Conservation (phyloP, 1,140 invertebrate genomes). For the Drosophila paulistorum region DNA sequence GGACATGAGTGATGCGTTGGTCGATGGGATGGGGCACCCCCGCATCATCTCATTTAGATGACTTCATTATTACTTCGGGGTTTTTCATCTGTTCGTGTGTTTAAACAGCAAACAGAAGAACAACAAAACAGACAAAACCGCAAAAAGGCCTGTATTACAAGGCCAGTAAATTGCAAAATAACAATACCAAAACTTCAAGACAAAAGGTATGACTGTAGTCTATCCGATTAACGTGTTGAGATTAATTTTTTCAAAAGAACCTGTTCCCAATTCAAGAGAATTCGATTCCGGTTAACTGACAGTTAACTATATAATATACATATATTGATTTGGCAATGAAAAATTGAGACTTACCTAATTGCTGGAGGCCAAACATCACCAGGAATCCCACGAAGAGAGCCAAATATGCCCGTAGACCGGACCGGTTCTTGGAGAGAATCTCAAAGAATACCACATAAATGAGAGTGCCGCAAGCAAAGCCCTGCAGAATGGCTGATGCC, state of each 20-base stretch:
- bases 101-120: conserved; percentile 27
- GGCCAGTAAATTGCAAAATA: conserved; percentile 44
- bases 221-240: conserved; percentile 18
- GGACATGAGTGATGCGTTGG: too few species aligned
- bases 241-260: conserved; percentile 49
- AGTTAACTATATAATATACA: background rate
- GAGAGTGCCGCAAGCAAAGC: conserved; percentile 93
- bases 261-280: conserved; percentile 61
- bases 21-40: conserved; percentile 16
- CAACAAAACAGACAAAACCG: conserved; percentile 30
- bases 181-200: background rate
- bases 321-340: conserved; percentile 5
- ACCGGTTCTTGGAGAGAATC: conserved; percentile 90
- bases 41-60: conserved; percentile 21
- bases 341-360: conserved; percentile 88
- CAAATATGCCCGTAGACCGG: conserved; percentile 88
- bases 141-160: conserved; percentile 67
- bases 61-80: conserved; percentile 32
- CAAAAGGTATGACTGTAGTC: background rate
- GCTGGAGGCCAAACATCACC: conserved; percentile 90
- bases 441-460: conserved; percentile 96
- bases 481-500: conserved; percentile 89
- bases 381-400: conserved; percentile 89
- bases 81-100: conserved; percentile 45
- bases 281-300: conserved; percentile 63